Evolutionary conservation across 1,140 invertebrate genomes (phyloP).

Genomic region (Drosophila sulfurigaster): DNA sequence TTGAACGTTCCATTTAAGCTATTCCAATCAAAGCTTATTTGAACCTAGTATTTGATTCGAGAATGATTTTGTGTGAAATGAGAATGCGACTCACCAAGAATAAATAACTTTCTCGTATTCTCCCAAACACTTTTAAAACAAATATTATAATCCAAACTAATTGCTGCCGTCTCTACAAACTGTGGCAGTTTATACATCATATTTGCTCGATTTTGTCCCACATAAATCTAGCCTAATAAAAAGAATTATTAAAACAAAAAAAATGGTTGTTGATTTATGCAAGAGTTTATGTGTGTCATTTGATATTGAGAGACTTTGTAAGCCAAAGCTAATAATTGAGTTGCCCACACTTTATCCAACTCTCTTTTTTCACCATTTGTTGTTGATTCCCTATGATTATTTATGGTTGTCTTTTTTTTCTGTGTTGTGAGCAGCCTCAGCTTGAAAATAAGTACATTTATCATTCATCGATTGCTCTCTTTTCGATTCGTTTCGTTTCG

Average conservation of each 20-base stretch:
- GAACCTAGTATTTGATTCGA: too few relatives aligned
- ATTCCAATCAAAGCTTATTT: too few relatives aligned
- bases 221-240: conserved; percentile 14
- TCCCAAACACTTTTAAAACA: too few relatives aligned
- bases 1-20: too few relatives aligned
- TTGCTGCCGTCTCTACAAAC: too few relatives aligned
- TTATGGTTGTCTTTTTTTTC: conserved; percentile 33
- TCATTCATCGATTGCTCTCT: conserved; percentile 37
- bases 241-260: conserved; percentile 11
- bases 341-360: conserved; percentile 8
- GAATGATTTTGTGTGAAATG: too few relatives aligned
- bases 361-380: neutral
- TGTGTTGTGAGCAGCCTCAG: neutral
- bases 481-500: too few relatives aligned
- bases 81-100: too few relatives aligned
- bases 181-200: too few relatives aligned
- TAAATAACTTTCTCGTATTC: too few relatives aligned
- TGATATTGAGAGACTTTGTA: conserved; percentile 27
- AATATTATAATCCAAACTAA: too few relatives aligned
- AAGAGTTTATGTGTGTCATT: conserved; percentile 33
- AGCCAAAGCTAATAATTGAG: conserved; percentile 40
- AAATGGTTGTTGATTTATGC: conserved; percentile 35
- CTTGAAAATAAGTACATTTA: conserved; percentile 35
- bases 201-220: neutral
- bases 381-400: conserved; percentile 28